Conservation (phyloP, 2,888 invertebrate species). For the Acronicta alni region DNA sequence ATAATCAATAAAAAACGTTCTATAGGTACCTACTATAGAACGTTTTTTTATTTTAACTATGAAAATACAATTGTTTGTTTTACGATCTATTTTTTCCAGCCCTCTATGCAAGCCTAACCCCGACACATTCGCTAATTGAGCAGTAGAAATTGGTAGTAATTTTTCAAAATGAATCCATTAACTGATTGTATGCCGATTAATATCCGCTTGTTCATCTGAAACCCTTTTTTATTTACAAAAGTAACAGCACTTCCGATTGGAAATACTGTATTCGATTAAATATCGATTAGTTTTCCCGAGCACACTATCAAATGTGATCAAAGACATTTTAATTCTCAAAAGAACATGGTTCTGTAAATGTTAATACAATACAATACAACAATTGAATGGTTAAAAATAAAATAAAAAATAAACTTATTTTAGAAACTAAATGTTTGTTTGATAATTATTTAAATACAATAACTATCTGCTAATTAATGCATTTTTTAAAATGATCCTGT, state of each 20-base stretch:
- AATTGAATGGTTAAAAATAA: no score
- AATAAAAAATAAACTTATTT: no score
- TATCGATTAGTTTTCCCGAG: conserved; percentile 21
- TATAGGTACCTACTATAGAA: no score
- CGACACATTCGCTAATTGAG: conserved; percentile 39
- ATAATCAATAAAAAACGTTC: no score
- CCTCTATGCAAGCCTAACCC: conserved; percentile 32
- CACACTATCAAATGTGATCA: not conserved
- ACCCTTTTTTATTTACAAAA: conserved; percentile 66
- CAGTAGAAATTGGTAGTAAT: conserved; percentile 45
- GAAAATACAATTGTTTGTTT: no score
- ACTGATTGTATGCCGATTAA: conserved; percentile 71
- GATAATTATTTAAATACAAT: no score
- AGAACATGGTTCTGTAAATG: no score
- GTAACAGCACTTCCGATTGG: conserved; percentile 50
- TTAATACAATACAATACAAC: no score
- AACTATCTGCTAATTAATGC: no score
- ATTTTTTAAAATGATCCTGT: no score
- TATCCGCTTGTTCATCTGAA: conserved; percentile 65
- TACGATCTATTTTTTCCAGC: not conserved
- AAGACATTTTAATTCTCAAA: not conserved
- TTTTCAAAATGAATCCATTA: conserved; percentile 65
- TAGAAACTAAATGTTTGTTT: no score
- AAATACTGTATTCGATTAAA: conserved; percentile 30
- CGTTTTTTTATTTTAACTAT: no score